Evolutionary conservation across 2,113 vertebrate species (phyloP).

Genomic region (Mobula birostris): DNA sequence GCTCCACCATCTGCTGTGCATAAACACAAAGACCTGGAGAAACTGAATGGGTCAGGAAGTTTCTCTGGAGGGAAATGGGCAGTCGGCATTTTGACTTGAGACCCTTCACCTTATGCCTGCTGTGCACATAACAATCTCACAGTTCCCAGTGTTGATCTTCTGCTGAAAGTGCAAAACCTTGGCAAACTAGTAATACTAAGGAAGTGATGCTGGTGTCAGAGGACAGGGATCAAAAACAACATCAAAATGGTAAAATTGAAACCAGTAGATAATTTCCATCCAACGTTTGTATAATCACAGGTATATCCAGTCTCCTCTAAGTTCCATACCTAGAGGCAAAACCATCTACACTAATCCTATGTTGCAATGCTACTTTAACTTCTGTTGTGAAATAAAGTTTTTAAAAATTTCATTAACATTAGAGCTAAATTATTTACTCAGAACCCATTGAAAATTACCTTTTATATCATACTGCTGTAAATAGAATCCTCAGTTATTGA

Average conservation of each 20-base stretch:
- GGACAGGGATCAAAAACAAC: neutral
- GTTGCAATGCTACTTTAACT: neutral
- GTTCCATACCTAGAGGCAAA: no score
- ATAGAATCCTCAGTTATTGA: neutral
- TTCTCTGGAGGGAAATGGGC: no score
- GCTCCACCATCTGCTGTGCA: no score
- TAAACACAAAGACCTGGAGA: no score
- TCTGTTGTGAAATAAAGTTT: neutral
- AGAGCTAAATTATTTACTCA: neutral
- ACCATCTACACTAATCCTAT: no score
- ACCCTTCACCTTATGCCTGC: no score
- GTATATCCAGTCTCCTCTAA: neutral
- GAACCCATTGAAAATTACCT: neutral
- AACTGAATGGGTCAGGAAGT: no score
- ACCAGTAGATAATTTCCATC: neutral
- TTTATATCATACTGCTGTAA: neutral
- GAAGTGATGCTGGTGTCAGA: neutral
- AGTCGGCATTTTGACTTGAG: no score
- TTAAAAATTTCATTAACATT: neutral
- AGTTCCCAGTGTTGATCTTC: neutral
- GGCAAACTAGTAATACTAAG: neutral
- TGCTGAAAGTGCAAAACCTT: neutral
- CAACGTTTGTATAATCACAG: neutral
- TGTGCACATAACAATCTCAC: no score
- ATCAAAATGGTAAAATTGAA: neutral